A percentile compares a stretch with the other conserved stretches of the same genome.
Conservation (phyloP, 2,113 vertebrate genomes). For the Campylomormyrus tamandua region DNA sequence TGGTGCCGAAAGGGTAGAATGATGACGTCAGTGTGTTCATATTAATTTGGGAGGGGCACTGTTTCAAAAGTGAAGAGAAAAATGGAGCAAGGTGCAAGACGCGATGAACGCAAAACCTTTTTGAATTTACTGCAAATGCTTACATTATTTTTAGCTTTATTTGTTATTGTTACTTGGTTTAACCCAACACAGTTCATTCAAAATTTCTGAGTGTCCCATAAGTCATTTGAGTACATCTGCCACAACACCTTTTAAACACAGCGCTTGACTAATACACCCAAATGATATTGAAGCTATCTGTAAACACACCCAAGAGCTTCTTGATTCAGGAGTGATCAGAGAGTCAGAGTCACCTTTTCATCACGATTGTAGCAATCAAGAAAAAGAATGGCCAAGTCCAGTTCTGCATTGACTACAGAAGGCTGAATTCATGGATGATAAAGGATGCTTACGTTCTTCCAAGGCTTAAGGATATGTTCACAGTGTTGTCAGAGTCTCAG, state of each 20-base stretch:
- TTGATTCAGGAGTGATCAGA: background rate
- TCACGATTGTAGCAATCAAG: background rate
- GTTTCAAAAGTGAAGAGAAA: background rate
- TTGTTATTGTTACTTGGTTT: background rate
- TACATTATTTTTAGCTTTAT: too few relatives aligned
- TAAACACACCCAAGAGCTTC: background rate
- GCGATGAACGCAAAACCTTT: background rate
- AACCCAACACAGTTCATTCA: background rate
- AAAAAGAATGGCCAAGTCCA: background rate
- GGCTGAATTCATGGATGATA: background rate
- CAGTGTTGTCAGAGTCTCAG: background rate
- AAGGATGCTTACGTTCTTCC: background rate
- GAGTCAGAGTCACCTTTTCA: background rate
- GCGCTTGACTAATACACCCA: background rate
- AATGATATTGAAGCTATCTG: background rate
- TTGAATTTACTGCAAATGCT: too few relatives aligned
- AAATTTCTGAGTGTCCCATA: background rate
- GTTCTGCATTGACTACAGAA: background rate
- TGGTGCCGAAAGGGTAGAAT: background rate
- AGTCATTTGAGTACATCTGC: background rate
- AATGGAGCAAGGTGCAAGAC: too few relatives aligned
- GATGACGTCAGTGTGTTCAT: background rate
- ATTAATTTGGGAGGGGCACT: background rate
- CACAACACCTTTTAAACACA: background rate
- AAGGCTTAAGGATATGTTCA: background rate